Base-by-base conservation (phyloP, 1,140 invertebrate species). In the Heliothis virescens region DNA sequence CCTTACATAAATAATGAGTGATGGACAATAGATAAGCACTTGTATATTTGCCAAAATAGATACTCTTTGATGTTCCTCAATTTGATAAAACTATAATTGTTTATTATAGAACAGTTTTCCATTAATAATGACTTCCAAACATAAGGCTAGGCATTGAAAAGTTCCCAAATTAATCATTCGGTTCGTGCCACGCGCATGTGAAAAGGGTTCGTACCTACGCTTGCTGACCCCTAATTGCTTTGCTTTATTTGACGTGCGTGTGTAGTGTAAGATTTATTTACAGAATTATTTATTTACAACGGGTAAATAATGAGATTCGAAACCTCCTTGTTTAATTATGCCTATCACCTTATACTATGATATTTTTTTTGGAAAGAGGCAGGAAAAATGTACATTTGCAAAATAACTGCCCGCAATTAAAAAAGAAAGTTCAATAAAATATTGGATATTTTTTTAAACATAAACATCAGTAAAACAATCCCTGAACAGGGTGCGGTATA, bases 81-180 rank as follows among this genome's bases (percentile, higher is more conserved):
- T n/a, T 2, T 16, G 12, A 15, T 34, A 15, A 34, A 9, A 34
- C n/a, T 34, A n/a, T 62, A 62, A 34, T n/a, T n/a, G 13, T 62
- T n/a, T 18, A 3, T 18, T 21, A 16, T 48, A 16, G 13, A 50
- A 18, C 41, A 2, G 48, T 21, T 48, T 48, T 11, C n/a, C 41
- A 48, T n/a, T 67, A 12, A 48, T 48, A 67, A 48, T 67, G 63
- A 67, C 48, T 26, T 29, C 11, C 5, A 52, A 71, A 26, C 65
- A 57, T 34, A 57, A 57, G 41, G 53, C 18, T 53, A 41, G 67
- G 13, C 65, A 60, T 48, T 48, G 57, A 15, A 47, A 69, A 67
- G 79, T 77, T 72, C 34, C 55, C 63, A 52, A 77, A 81, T 81
- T 75, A 81, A 81, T 81, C 65, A 72, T 71, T 71, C 67, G 3